Conservation (phyloP, 2,113 vertebrate genomes). For the Brachionichthys hirsutus region DNA sequence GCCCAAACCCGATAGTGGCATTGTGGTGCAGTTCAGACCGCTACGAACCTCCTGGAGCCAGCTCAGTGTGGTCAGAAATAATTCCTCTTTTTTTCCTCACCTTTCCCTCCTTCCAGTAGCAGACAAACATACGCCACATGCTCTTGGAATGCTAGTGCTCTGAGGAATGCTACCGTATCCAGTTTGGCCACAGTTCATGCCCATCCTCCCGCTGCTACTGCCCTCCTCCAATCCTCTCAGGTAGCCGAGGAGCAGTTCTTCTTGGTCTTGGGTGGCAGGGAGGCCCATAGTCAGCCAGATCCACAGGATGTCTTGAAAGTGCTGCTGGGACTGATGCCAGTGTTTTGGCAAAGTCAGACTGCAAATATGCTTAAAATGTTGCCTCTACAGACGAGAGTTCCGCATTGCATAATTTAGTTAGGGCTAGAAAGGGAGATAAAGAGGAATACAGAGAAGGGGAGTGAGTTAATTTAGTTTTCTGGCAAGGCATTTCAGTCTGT, state of each 20-base stretch:
- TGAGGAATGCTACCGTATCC: conserved; percentile 67
- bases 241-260: conserved; percentile 36
- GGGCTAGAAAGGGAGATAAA: conserved; percentile 28
- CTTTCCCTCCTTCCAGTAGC: conserved; percentile 7
- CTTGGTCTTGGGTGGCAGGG: conserved; percentile 22
- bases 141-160: conserved; percentile 60
- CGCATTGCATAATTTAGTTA: conserved; percentile 62
- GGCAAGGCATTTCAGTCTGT: conserved; percentile 35
- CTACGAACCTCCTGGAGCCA: conserved; percentile 92
- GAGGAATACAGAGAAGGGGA: conserved; percentile 8
- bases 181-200: conserved; percentile 54
- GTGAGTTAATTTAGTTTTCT: conserved; percentile 47
- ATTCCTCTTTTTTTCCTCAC: background rate
- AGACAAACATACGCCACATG: conserved; percentile 5
- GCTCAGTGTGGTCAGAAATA: conserved; percentile 86
- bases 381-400: conserved; percentile 35
- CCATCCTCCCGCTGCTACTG: conserved; percentile 61
- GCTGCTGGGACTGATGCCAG: conserved; percentile 54
- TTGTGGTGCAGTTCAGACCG: conserved; percentile 86
- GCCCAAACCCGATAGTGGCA: conserved; percentile 78
- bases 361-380: conserved; percentile 66
- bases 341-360: conserved; percentile 54
- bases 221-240: no score
- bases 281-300: conserved; percentile 48
- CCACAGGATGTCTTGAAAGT: conserved; percentile 60